Percentiles rank a stretch among this genome's conserved stretches.
These are phyloP conservation scores for Micromys minutus DNA, from an alignment of 2,113 vertebrate species.

Conservation along the genomic window DNA sequence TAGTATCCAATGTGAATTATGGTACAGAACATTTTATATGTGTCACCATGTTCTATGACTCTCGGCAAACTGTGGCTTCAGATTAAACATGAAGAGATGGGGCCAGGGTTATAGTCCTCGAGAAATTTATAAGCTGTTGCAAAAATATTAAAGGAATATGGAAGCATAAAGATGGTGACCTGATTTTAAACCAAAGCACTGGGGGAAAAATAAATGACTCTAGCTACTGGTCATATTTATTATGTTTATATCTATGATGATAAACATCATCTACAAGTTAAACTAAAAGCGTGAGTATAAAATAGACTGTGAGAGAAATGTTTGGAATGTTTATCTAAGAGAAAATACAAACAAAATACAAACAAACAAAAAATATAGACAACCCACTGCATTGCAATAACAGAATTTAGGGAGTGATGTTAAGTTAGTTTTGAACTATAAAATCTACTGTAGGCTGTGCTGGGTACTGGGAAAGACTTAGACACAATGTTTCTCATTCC, in stretches of 20 bases:
- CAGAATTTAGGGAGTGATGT: slow-evolving; percentile 17
- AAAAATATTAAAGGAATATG: slow-evolving; percentile 31
- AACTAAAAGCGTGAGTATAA: not conserved
- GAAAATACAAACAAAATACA: slow-evolving; percentile 37
- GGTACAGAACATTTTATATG: slow-evolving; percentile 44
- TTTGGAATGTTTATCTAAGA: not conserved
- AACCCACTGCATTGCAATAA: not conserved
- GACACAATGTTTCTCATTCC: not conserved
- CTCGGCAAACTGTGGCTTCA: slow-evolving; percentile 55
- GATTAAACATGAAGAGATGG: slow-evolving; percentile 21
- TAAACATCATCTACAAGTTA: slow-evolving; percentile 16
- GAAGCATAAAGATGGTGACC: not conserved
- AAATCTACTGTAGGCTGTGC: not conserved
- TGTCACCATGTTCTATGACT: slow-evolving; percentile 12
- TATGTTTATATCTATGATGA: not conserved
- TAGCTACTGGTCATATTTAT: not conserved
- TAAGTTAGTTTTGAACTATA: slow-evolving; percentile 21
- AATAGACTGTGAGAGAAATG: not conserved
- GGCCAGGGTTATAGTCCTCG: not conserved
- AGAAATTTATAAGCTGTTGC: not conserved
- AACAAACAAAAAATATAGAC: too few species aligned
- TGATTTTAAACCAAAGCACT: slow-evolving; percentile 31
- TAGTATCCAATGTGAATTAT: slow-evolving; percentile 30
- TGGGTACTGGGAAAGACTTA: not conserved
- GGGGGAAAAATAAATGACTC: not conserved